phyloP scores from a whole-genome alignment of 2,888 invertebrate genomes.

The Drosophila merina region DNA sequence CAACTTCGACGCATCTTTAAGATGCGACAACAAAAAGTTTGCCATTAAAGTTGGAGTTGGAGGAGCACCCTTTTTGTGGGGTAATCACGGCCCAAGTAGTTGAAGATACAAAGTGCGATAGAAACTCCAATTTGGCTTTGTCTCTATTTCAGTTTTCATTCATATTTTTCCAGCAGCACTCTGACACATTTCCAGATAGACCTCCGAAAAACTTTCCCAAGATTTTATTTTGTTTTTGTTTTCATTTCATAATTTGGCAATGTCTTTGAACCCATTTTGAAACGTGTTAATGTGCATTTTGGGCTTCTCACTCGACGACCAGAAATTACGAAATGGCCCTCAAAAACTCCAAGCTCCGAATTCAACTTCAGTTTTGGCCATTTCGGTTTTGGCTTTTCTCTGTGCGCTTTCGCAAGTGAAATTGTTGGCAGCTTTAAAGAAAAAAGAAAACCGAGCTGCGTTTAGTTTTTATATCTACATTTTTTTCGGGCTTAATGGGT shows the following conservation, averaged over 20 bases:
- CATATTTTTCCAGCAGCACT: constrained; percentile 32
- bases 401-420: constrained; percentile 69
- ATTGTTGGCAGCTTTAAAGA: constrained; percentile 48
- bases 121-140: constrained; percentile 33
- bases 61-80: constrained; percentile 23
- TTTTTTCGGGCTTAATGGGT: constrained; percentile 4
- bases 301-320: constrained; percentile 46
- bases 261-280: constrained; percentile 61
- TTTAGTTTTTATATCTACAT: background rate
- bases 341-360: constrained; percentile 40
- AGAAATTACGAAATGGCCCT: constrained; percentile 52
- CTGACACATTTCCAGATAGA: constrained; percentile 52
- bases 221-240: constrained; percentile 38
- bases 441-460: constrained; percentile 31
- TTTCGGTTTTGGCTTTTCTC: constrained; percentile 49
- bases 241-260: constrained; percentile 62
- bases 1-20: constrained; percentile 27
- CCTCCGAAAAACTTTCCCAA: constrained; percentile 60
- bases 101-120: constrained; percentile 27
- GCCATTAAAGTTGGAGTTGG: background rate
- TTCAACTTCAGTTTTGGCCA: no score
- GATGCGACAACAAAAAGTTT: constrained; percentile 16
- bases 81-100: constrained; percentile 26
- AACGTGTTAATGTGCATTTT: constrained; percentile 67
- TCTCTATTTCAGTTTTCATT: constrained; percentile 29